Base-by-base conservation (phyloP, 2,113 vertebrate genomes). In the Pyxicephalus adspersus region DNA sequence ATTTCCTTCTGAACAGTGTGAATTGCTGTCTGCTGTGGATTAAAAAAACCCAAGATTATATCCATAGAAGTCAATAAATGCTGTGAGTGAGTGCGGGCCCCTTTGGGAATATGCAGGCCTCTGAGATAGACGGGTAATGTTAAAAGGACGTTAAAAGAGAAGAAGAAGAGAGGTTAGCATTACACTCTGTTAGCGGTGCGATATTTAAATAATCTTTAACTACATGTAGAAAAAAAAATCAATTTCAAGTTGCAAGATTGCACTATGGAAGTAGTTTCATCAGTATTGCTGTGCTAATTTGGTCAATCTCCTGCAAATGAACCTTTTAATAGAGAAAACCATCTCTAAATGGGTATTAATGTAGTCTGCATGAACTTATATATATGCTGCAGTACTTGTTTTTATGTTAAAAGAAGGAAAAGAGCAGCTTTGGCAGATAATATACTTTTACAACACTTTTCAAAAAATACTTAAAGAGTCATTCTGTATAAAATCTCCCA, bases 1-100 rank as follows among this genome's bases (percentile, higher is more conserved):
- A 3, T 81, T 86, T 86, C 79, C 80, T 29, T 75, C 65, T 0
- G 2, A 85, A 83, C 15, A 66, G 82, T 66, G 74, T 71, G 60
- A 34, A 0, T 51, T 75, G 51, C 64, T 79, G 25, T 23, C 76
- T 84, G 55, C 78, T 64, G 74, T 83, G 83, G 85, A 83, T 85
- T 86, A 84, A 85, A 81, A n/a, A 60, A 13, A 1, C 34, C 19
- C 26, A 17, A 28, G 66, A 75, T 60, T 65, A 65, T 76, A 83
- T 45, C 52, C 70, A 20, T 28, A 8, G 38, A 64, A 70, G 76
- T 64, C 76, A 83, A 81, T 81, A 81, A 73, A 64, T 38, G 18
- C 80, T 75, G 51, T 29, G 23, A 34, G 66, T 63, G 81, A 77
- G 75, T 78, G 50, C 7, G 17, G 50, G 51, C 26, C 61, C 82